These are phyloP conservation scores for Drosophila jambulina DNA, from an alignment of 1,140 invertebrate genomes.

Conservation along the genomic window DNA sequence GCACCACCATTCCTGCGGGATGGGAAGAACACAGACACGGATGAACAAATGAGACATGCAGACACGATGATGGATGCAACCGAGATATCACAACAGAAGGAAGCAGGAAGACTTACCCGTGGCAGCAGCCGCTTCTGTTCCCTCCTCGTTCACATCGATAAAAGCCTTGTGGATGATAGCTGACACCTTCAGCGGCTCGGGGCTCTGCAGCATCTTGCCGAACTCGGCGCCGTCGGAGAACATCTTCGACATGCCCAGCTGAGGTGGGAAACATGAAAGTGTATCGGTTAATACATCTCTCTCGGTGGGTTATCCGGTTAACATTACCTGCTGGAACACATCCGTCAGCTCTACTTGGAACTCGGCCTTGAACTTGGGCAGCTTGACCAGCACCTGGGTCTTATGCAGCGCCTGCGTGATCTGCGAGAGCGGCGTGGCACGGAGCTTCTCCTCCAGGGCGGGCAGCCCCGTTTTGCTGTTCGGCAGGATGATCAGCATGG, in stretches of 20 bases:
- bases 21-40: slow-evolving; percentile 41
- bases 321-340: slow-evolving; percentile 85
- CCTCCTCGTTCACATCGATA: slow-evolving; percentile 87
- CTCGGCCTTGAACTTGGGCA: slow-evolving; percentile 89
- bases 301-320: not conserved
- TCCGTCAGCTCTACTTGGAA: slow-evolving; percentile 86
- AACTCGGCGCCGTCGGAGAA: slow-evolving; percentile 88
- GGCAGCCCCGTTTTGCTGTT: slow-evolving; percentile 85
- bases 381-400: slow-evolving; percentile 85
- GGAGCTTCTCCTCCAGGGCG: slow-evolving; percentile 85
- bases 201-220: slow-evolving; percentile 86
- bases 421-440: slow-evolving; percentile 67
- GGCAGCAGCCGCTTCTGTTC: slow-evolving; percentile 86
- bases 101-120: slow-evolving; percentile 70
- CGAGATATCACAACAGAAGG: not conserved
- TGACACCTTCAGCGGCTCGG: slow-evolving; percentile 86
- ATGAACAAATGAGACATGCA: slow-evolving; percentile 25
- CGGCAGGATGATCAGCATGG: slow-evolving; percentile 87
- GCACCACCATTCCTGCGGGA: slow-evolving; percentile 53
- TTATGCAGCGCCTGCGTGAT: slow-evolving; percentile 68
- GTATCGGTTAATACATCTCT: not conserved
- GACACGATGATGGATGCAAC: slow-evolving; percentile 10
- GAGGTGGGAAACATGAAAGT: not conserved
- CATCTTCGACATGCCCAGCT: slow-evolving; percentile 87
- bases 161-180: slow-evolving; percentile 87